Base-by-base conservation (phyloP, 92 coral and sea anemone genomes). In the Plumapathes pennacea region DNA sequence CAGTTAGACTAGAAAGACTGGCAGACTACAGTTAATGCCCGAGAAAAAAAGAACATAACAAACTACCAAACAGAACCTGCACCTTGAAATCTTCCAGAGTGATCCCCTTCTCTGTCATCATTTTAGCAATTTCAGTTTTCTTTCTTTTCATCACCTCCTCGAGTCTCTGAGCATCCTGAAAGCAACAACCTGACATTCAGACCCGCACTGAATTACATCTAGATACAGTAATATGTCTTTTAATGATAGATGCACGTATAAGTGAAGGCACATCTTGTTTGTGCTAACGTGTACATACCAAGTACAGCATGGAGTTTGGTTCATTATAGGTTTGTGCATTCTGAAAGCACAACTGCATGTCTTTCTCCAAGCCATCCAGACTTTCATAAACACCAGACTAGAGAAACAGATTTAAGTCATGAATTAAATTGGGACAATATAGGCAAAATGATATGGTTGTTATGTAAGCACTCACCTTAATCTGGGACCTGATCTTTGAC, bases 281-380 rank as follows among this genome's bases (percentile, higher is more conserved):
- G n/a, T n/a, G n/a, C n/a, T n/a, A n/a, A 62, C 17, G 18, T 41
- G 28, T 22, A 27, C 0, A 3, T 58, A 91, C 97, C 94, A 88
- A 85, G 75, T 76, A 88, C 5, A 94, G 78, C 96, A 94, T 94
- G 3, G 99, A 94, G 30, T 79, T 80, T 21, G 99, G 88, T 42
- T 94, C 99, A 61, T 94, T 94, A 68, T 88, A 94, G 0, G 89
- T 87, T 51, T 84, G 86, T 10, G 99, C 99, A 85, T 94, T 94
- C 42, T 47, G 56, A 52, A 94, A 94, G 54, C 99, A 94, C 41
- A 81, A 55, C 23, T 76, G 88, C 58, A 94, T 67, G 25, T 94
- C 99, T 24, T 56, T 79, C 26, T 85, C 87, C 13, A 94, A 43
- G n/a, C 74, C 85, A 51, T 88, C 99, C 0, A 94, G 61, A 31